These are phyloP conservation scores for Halcyon senegalensis DNA, from an alignment of 2,113 vertebrate genomes.

Conservation along the genomic window DNA sequence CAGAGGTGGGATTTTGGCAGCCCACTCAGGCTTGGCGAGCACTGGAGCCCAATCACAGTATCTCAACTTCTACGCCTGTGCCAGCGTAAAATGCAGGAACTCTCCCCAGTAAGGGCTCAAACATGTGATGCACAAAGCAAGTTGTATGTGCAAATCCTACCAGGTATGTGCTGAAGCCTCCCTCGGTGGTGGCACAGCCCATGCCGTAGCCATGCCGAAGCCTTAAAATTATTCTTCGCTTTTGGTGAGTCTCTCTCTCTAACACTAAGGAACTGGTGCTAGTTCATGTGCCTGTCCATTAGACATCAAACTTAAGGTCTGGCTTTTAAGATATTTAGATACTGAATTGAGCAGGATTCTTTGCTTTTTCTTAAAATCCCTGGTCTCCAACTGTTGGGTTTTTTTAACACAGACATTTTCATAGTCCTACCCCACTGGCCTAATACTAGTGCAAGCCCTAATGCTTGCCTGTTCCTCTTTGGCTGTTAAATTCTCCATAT, in stretches of 20 bases:
- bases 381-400: rapidly evolving
- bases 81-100: background rate
- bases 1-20: background rate
- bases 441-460: background rate
- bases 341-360: background rate
- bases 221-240: background rate
- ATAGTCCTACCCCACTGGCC: background rate
- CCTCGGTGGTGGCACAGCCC: background rate
- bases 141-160: background rate
- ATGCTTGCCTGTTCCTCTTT: background rate
- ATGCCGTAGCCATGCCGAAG: background rate
- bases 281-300: background rate
- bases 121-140: rapidly evolving
- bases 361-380: background rate
- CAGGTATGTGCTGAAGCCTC: background rate
- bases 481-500: background rate
- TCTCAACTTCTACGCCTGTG: background rate
- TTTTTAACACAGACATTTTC: background rate
- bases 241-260: background rate
- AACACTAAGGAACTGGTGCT: background rate
- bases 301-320: background rate
- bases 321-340: background rate
- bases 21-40: background rate
- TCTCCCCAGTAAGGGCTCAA: background rate
- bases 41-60: rapidly evolving